phyloP scores from a whole-genome alignment of 2,888 invertebrate species.

The Baronia brevicornis region DNA sequence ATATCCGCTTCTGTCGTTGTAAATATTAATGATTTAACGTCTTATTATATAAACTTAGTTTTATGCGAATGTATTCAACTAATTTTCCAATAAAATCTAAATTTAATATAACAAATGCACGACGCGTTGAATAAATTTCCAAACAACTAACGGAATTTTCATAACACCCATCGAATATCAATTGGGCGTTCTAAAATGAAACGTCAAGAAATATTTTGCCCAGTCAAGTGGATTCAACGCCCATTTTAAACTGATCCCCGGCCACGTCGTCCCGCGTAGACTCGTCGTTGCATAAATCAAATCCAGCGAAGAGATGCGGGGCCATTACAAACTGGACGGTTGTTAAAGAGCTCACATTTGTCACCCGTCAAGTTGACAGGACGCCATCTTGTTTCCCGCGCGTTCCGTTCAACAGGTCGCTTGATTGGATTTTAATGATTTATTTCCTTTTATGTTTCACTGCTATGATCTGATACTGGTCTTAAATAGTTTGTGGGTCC shows the following conservation, averaged over 20 bases:
- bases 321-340: background rate
- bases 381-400: constrained; percentile 31
- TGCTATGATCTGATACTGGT: background rate
- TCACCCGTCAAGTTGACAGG: constrained; percentile 26
- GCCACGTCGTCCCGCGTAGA: no score
- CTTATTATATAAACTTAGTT: no score
- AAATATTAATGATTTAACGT: no score
- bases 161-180: constrained; percentile 1
- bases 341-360: constrained; percentile 19
- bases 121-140: no score
- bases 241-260: constrained; percentile 3
- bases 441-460: constrained; percentile 4
- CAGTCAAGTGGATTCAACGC: constrained; percentile 12
- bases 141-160: background rate
- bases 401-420: constrained; percentile 24
- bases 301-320: background rate
- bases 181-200: constrained; percentile 4
- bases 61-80: no score
- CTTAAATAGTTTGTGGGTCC: constrained; percentile 6
- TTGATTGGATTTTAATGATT: constrained; percentile 13
- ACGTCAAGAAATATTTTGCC: constrained; percentile 15
- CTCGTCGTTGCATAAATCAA: background rate
- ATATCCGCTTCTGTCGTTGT: no score
- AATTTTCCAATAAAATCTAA: no score
- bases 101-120: no score